Evolutionary conservation across 2,888 invertebrate genomes (phyloP), one percentile per base, ranked within the genome.

Genomic region (Limulus polyphemus): DNA sequence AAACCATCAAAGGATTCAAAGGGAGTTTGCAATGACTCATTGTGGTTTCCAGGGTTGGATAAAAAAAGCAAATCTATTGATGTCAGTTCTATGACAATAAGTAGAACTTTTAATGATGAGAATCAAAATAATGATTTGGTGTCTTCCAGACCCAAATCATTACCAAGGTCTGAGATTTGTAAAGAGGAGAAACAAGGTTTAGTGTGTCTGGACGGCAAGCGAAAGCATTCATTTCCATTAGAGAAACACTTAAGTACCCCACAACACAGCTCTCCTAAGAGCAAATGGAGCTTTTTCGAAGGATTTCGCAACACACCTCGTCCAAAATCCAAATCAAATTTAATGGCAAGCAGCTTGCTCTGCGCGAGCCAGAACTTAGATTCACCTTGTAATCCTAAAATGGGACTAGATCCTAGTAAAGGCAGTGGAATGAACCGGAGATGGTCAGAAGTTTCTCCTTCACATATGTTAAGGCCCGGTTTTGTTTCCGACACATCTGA

Each of bases 331-430:
- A 66, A 66, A 62, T 32, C 32, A 32, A 32, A 32, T 32, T 32
- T 32, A 32, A 32, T 32, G 32, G 32, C 32, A 32, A 32, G 32
- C 3, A 32, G 32, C 7, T 32, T 32, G 32, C 58, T 65, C 54
- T 62, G 62, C 62, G 65, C 67, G 59, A 68, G 67, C 63, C 67
- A 68, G 61, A 69, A 66, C 62, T 66, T 69, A 58, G 69, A 69
- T 61, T 64, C 67, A 55, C 49, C 67, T 46, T 56, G 66, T 49
- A 56, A 62, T 56, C 60, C 60, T 47, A 58, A 62, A 62, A 62
- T 60, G 47, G 62, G 52, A 57, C 32, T 32, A 32, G 60, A 66
- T 58, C 62, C 62, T 49, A 57, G 62, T 49, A 59, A 59, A 32
- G 51, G 62, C 47, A 60, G 55, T 48, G 64, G 65, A 50, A 61